Conservation (phyloP, 1,140 invertebrate species). For the Drosophila bifasciata region DNA sequence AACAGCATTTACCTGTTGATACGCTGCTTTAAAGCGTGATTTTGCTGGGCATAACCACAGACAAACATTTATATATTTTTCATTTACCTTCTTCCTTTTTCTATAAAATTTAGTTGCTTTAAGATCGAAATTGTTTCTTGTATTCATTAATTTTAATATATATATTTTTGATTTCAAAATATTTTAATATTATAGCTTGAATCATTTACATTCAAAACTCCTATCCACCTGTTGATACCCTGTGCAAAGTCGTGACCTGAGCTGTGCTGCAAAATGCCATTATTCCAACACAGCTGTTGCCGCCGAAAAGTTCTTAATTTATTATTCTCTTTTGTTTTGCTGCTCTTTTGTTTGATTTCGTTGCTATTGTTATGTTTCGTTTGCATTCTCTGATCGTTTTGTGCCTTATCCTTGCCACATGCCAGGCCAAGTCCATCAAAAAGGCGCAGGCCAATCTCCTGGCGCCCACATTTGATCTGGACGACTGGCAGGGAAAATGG, state of each 20-base stretch:
- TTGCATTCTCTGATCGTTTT: conserved; percentile 17
- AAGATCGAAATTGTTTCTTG: no score
- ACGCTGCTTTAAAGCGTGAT: no score
- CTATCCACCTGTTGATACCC: conserved; percentile 18
- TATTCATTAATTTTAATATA: no score
- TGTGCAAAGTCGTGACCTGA: conserved; percentile 5
- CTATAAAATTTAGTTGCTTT: no score
- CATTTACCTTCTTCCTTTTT: no score
- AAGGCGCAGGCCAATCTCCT: conserved; percentile 52
- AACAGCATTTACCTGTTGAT: no score
- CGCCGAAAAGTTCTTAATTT: conserved; percentile 44
- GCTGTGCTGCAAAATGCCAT: conserved; percentile 49
- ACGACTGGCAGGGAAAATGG: conserved; percentile 38
- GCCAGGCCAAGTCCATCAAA: conserved; percentile 59
- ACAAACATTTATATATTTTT: no score
- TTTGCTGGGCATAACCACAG: no score
- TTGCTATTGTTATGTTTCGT: conserved; percentile 42
- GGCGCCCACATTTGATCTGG: conserved; percentile 13
- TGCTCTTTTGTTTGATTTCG: conserved; percentile 35
- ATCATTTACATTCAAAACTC: not conserved
- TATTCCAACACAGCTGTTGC: conserved; percentile 45
- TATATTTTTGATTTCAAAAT: not conserved
- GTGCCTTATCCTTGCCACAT: conserved; percentile 20
- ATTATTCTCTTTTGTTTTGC: conserved; percentile 41
- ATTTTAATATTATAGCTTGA: not conserved